phyloP scores from a whole-genome alignment of 2,888 invertebrate species.

The Pollenia angustigena region DNA sequence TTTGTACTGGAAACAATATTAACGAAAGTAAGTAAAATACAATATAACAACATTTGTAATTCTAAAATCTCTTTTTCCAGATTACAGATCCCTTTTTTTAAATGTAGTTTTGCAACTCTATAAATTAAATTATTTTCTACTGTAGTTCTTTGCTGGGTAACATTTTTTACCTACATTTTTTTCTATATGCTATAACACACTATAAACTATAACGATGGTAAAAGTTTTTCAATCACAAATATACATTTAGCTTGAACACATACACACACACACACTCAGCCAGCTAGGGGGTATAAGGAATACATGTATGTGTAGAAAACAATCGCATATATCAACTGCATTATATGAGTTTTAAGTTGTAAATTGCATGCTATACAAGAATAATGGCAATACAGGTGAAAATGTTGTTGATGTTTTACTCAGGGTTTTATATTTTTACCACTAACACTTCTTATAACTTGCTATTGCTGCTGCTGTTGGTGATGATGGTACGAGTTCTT shows the following conservation, averaged over 20 bases:
- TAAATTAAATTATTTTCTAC: constrained; percentile 15
- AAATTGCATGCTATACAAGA: constrained; percentile 73
- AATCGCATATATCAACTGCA: constrained; percentile 71
- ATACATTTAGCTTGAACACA: background rate
- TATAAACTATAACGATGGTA: constrained; percentile 56
- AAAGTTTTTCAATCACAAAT: constrained; percentile 70
- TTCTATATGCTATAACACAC: constrained; percentile 25
- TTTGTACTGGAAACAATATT: constrained; percentile 26
- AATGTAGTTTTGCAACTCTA: constrained; percentile 56
- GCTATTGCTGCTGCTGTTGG: constrained; percentile 22
- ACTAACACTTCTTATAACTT: constrained; percentile 21
- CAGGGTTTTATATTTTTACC: constrained; percentile 6
- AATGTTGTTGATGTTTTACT: constrained; percentile 57
- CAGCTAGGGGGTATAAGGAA: background rate
- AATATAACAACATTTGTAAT: constrained; percentile 69
- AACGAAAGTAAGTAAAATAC: constrained; percentile 21
- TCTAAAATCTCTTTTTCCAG: constrained; percentile 69
- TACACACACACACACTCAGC: background rate
- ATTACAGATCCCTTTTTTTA: constrained; percentile 56
- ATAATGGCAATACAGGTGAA: constrained; percentile 69
- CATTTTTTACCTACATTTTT: constrained; percentile 28
- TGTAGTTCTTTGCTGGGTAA: background rate
- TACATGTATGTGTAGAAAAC: constrained; percentile 33
- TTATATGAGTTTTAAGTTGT: constrained; percentile 73
- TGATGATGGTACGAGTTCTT: constrained; percentile 19